Base-by-base conservation (phyloP, 2,888 invertebrate genomes). In the Pantelozetes paolii region DNA sequence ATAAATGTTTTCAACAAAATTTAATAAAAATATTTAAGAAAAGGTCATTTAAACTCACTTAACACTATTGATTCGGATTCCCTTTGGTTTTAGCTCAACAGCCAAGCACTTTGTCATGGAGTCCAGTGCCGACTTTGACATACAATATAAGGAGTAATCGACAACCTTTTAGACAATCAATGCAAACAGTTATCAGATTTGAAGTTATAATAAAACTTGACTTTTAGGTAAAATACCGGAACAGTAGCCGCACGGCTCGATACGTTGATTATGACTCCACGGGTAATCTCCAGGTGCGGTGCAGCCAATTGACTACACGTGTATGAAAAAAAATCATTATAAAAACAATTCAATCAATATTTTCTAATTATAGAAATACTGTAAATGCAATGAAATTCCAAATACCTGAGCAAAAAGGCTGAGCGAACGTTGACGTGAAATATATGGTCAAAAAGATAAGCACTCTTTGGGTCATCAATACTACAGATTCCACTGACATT, bases 391-490 rank as follows among this genome's bases (percentile, higher is more conserved):
- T n/a, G n/a, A n/a, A n/a, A n/a, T n/a, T n/a, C n/a, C n/a, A 23
- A 26, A 59, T 59, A 59, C 59, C 59, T 18, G n/a, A 59, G 32
- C 18, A 59, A 28, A 32, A 18, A 59, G 2, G n/a, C 32, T 59
- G 59, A 26, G 30, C 59, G 59, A 15, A 59, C 59, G 30, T 59
- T 59, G n/a, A 59, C 59, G 18, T 59, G 59, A 28, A 59, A 30
- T 15, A 59, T 59, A 18, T 59, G 59, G 59, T 59, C 59, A n/a
- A 59, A 59, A 59, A 59, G 28, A 28, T 59, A 59, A n/a, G 59
- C 59, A 13, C 30, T 30, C 32, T 59, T 59, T 2, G 59, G 59
- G n/a, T 59, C 59, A n/a, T 59, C 59, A 1, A 59, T 28, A 32
- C 5, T 1, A 59, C 59, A 30, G 5, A 59, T 59, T 2, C 59